Evolutionary conservation across 2,113 vertebrate species (phyloP), one percentile per base, ranked within the genome.

Genomic region (Anolis carolinensis): DNA sequence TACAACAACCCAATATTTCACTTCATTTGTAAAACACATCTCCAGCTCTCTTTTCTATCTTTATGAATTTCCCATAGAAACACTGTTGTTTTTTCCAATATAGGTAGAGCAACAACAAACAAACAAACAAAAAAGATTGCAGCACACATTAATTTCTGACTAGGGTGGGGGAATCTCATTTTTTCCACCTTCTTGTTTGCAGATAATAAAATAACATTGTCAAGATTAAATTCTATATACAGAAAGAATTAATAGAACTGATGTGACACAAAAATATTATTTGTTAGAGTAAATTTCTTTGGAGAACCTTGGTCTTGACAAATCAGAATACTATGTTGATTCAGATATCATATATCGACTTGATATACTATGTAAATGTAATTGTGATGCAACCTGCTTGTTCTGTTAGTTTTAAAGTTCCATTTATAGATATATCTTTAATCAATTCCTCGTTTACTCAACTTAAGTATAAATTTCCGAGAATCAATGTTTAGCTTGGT

Each of bases 281-380:
- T 85, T 85, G 32, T 34, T 13, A 36, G 52, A 34, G 25, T 70
- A 59, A 70, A 59, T 85, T 76, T 63, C 18, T 84, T 77, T n/a
- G 62, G 72, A 50, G 39, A 72, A 5, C 7, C 18, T 74, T 27
- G 59, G 52, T 44, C 68, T 55, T 79, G 65, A 85, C 65, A 79
- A 85, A 55, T 62, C 83, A 59, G 71, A 70, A 59, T 55, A n/a
- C 34, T 62, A 55, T 18, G 30, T 25, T 79, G 70, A 23, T 39
- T 70, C 75, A 85, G n/a, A n/a, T n/a, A n/a, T n/a, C n/a, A n/a
- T n/a, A n/a, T n/a, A n/a, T n/a, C n/a, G n/a, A n/a, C n/a, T n/a
- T n/a, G 39, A 44, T 85, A 71, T 79, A 85, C 32, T 30, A 18
- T 59, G 27, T 34, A 85, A 85, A 71, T 55, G 25, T 85, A 23